Conservation (phyloP, 2,888 invertebrate genomes). For the Cerastis rubricosa region DNA sequence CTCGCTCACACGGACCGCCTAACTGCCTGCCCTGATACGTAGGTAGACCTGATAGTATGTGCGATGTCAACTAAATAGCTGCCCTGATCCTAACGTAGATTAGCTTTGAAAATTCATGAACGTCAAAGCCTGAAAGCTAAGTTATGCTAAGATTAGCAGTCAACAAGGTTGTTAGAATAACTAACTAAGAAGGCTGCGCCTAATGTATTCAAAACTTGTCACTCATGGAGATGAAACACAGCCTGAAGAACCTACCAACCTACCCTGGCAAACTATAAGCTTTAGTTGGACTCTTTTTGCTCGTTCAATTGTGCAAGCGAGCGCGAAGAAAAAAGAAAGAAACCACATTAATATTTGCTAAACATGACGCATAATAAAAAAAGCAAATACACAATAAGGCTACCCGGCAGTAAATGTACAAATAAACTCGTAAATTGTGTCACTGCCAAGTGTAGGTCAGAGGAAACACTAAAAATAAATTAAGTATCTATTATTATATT, state of each 20-base stretch:
- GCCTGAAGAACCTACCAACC: background rate
- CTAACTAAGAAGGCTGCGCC: background rate
- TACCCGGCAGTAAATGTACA: background rate
- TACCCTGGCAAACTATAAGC: background rate
- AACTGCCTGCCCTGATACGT: constrained; percentile 50
- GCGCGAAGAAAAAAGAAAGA: background rate
- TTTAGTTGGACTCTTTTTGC: too few relatives aligned
- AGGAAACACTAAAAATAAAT: background rate
- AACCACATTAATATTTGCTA: too few relatives aligned
- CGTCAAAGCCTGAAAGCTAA: constrained; percentile 7
- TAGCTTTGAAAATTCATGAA: background rate
- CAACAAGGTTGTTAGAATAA: constrained; percentile 5
- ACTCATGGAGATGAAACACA: background rate
- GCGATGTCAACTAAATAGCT: background rate
- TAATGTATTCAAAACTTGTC: background rate
- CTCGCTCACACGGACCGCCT: constrained; percentile 84
- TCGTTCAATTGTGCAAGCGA: background rate
- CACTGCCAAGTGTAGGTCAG: background rate
- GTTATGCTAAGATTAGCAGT: constrained; percentile 5
- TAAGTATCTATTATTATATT: background rate
- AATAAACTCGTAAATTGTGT: background rate
- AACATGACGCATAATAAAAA: background rate
- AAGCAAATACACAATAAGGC: background rate
- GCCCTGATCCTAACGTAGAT: background rate
- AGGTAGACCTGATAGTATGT: background rate